Evolutionary conservation across 2,113 vertebrate genomes (phyloP).

Genomic region (Saguinus imperator): DNA sequence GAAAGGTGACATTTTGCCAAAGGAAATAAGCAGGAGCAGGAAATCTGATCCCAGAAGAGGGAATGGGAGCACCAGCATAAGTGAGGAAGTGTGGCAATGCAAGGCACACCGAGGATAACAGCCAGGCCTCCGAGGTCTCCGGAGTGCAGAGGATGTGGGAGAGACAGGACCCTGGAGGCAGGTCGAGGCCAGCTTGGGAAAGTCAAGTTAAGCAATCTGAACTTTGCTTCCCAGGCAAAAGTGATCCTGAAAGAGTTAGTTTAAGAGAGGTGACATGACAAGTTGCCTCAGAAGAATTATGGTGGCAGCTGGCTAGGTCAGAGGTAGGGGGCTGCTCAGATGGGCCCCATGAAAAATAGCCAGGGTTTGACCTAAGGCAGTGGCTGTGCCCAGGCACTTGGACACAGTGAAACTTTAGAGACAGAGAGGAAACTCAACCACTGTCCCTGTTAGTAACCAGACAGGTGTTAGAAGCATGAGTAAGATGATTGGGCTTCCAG

Average conservation of each 20-base stretch:
- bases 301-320: background rate
- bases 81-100: background rate
- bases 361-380: background rate
- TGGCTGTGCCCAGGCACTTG: background rate
- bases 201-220: background rate
- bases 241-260: background rate
- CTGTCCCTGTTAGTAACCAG: rapidly evolving
- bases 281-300: background rate
- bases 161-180: background rate
- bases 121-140: background rate
- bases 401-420: background rate
- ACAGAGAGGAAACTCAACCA: background rate
- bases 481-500: background rate
- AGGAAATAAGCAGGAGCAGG: background rate
- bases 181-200: background rate
- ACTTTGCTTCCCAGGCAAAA: background rate
- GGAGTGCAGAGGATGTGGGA: background rate
- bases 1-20: slow-evolving; percentile 34
- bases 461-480: background rate
- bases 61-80: background rate
- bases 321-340: background rate
- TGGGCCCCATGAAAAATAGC: background rate
- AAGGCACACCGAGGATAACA: background rate
- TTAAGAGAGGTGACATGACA: background rate
- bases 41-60: background rate